Evolutionary conservation across 1,140 invertebrate genomes (phyloP), one percentile per base, ranked within the genome.

Genomic region (Vanessa tameamea): DNA sequence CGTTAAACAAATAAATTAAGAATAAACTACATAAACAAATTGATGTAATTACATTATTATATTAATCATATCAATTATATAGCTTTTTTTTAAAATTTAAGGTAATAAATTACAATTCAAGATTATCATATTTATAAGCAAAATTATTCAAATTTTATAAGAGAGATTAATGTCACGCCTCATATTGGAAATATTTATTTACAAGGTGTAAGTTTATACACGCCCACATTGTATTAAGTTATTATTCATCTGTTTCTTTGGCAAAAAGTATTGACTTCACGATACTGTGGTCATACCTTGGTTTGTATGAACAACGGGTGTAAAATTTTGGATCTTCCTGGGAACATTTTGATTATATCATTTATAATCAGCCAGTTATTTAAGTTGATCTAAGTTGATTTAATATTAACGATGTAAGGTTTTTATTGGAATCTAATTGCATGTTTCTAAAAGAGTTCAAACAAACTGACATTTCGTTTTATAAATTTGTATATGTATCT

Each of bases 201-300:
- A 69, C 69, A 79, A 76, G 63, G 48, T 73, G 77, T 79, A 79
- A 79, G 64, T 55, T 73, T 69, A 79, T 70, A 73, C 70, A 71
- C 77, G 65, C 77, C 72, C 74, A 79, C 68, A 31, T n/a, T n/a
- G 26, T 73, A 76, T 73, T 74, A 79, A 78, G 73, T 79, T 73
- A 73, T 79, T 79, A 76, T 76, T 76, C 76, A 78, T 78, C 64
- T 64, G 48, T 67, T 64, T 63, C 61, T 55, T 15, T 63, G 63
- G 73, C 59, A 69, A 72, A 75, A 50, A 61, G 9, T 59, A 37
- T 64, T 15, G 4, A 20, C 43, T 48, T 64, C 47, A 64, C 20
- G 53, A 57, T 2, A 4, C 23, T 23, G 3, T 57, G 53, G 12
- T 2, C n/a, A 9, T 57, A 20, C 20, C 53, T 20, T 2, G 7